These are phyloP conservation scores for Cranoglanis bouderius DNA, from an alignment of 2,113 vertebrate genomes.

Conservation along the genomic window DNA sequence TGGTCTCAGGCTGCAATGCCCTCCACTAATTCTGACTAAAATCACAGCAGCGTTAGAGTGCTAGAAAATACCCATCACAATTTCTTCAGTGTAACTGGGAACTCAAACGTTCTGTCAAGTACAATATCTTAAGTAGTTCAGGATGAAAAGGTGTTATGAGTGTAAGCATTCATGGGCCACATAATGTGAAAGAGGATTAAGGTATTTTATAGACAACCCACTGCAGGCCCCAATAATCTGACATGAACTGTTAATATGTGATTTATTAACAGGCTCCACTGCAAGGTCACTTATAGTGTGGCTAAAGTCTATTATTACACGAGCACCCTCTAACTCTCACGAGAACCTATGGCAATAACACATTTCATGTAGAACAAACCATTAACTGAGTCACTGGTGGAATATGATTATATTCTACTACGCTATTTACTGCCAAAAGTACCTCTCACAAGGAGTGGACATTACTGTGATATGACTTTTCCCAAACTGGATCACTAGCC, in stretches of 20 bases:
- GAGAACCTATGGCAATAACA: not conserved
- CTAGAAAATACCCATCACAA: not conserved
- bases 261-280: slow-evolving; percentile 27
- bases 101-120: not conserved
- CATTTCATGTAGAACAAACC: not conserved
- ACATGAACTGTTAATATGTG: not conserved
- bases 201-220: not conserved
- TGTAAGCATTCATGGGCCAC: not conserved
- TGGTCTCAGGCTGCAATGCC: not conserved
- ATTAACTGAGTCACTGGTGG: not conserved
- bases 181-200: not conserved
- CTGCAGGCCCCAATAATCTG: not conserved
- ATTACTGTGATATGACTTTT: not conserved
- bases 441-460: not conserved
- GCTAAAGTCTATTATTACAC: not conserved
- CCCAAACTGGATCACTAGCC: not conserved
- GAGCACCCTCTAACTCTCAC: not conserved
- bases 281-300: not conserved
- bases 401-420: not conserved
- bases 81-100: too few relatives aligned
- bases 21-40: not conserved
- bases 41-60: not conserved
- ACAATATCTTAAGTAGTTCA: not conserved
- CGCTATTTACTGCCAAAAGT: not conserved
- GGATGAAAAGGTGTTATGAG: not conserved